Percentiles rank a stretch among this genome's conserved stretches.
phyloP scores from a whole-genome alignment of 2,797 vertebrate species.

The Enteromius thamalakanensis region DNA sequence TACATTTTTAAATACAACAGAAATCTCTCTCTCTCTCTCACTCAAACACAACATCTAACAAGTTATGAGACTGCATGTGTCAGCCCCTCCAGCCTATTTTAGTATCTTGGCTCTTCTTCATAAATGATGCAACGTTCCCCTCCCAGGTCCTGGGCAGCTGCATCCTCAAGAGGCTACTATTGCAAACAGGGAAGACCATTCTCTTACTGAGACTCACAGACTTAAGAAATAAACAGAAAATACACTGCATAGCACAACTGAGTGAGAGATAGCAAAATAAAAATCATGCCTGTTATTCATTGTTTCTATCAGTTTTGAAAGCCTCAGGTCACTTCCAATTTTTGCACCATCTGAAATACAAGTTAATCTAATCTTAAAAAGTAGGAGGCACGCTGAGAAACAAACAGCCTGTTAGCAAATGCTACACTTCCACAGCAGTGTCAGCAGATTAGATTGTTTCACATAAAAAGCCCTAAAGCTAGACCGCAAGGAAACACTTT shows the following conservation, averaged over 20 bases:
- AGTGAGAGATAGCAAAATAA: neutral
- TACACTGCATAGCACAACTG: neutral
- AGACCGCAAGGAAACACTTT: slow-evolving; percentile 39
- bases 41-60: neutral
- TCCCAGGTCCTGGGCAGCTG: slow-evolving; percentile 20
- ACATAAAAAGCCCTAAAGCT: slow-evolving; percentile 51
- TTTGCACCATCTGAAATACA: slow-evolving; percentile 10
- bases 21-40: neutral
- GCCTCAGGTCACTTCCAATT: neutral
- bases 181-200: slow-evolving; percentile 36
- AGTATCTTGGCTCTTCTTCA: slow-evolving; percentile 17
- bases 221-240: slow-evolving; percentile 15
- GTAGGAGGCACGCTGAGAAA: slow-evolving; percentile 15
- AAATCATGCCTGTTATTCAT: neutral
- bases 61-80: slow-evolving; percentile 12
- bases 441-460: slow-evolving; percentile 43
- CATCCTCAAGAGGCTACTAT: slow-evolving; percentile 39
- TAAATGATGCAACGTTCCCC: slow-evolving; percentile 50
- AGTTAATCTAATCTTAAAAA: slow-evolving; percentile 26
- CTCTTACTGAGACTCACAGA: slow-evolving; percentile 10
- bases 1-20: neutral
- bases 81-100: slow-evolving; percentile 43
- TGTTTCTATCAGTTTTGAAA: slow-evolving; percentile 1
- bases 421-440: slow-evolving; percentile 29
- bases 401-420: slow-evolving; percentile 46